These are phyloP conservation scores for Chrysaora quinquecirrha DNA, from an alignment of 30 jellyfish, hydroid and myxozoan genomes.

Conservation along the genomic window DNA sequence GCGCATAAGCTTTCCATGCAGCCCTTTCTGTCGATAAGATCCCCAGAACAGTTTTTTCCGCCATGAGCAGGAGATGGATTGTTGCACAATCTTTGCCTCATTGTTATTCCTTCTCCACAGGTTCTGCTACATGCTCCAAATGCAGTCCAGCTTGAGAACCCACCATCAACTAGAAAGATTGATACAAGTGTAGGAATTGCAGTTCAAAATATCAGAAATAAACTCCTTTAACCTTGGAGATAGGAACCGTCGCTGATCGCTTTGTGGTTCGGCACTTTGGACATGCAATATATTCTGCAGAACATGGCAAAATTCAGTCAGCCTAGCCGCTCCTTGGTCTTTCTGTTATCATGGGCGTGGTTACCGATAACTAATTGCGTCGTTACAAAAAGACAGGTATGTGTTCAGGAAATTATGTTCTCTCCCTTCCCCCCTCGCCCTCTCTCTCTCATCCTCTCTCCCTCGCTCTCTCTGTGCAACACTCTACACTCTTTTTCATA, in stretches of 20 bases:
- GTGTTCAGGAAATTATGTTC: no score
- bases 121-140: constrained; percentile 39
- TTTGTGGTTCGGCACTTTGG: no score
- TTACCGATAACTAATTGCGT: background rate
- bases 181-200: background rate
- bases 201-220: background rate
- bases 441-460: background rate
- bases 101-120: constrained; percentile 53
- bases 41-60: constrained; percentile 34
- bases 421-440: no score
- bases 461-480: no score
- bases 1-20: background rate
- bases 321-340: background rate
- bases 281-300: no score
- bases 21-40: background rate
- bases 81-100: constrained; percentile 42
- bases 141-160: constrained; percentile 53
- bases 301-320: background rate
- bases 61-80: constrained; percentile 58
- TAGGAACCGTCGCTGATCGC: no score
- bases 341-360: background rate
- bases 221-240: background rate
- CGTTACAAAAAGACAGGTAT: background rate
- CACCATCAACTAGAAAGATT: constrained; percentile 41
- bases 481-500: no score